A percentile compares a stretch with the other conserved stretches of the same genome.
These are phyloP conservation scores for Itoplectis maculator DNA, from an alignment of 2,888 invertebrate species.

Conservation along the genomic window DNA sequence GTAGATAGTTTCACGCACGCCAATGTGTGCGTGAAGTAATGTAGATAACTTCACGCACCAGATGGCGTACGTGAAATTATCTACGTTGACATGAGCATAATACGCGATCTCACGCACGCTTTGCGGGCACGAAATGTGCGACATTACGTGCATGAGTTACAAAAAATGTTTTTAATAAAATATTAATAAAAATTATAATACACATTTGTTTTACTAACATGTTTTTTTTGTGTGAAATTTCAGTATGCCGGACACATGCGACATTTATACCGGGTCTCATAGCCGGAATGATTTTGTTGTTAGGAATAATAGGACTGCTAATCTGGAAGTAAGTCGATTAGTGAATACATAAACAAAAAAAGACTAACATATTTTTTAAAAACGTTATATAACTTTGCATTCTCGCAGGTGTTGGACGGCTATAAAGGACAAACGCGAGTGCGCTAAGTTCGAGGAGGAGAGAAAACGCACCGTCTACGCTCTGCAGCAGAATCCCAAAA, in stretches of 20 bases:
- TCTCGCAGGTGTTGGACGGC: slow-evolving; percentile 71
- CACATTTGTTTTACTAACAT: no score
- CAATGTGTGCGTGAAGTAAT: no score
- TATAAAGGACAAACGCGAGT: slow-evolving; percentile 74
- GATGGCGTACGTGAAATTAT: no score
- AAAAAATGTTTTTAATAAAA: no score
- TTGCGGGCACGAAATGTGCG: no score
- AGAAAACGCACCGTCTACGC: slow-evolving; percentile 73
- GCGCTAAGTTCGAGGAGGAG: slow-evolving; percentile 73
- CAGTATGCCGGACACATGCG: slow-evolving; percentile 75
- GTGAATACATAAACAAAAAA: neutral
- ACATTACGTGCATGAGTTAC: no score
- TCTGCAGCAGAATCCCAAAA: slow-evolving; percentile 86
- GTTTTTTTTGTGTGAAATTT: neutral
- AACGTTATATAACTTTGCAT: no score
- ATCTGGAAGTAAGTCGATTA: slow-evolving; percentile 77
- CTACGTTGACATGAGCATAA: no score
- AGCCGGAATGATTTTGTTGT: slow-evolving; percentile 67
- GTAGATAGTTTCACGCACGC: no score
- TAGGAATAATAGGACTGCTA: slow-evolving; percentile 74
- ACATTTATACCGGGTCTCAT: slow-evolving; percentile 71
- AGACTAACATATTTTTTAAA: neutral
- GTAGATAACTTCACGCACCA: no score
- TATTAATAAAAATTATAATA: no score
- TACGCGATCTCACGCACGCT: no score